Conservation (phyloP, 2,113 vertebrate genomes). For the Solenodon paradoxus region DNA sequence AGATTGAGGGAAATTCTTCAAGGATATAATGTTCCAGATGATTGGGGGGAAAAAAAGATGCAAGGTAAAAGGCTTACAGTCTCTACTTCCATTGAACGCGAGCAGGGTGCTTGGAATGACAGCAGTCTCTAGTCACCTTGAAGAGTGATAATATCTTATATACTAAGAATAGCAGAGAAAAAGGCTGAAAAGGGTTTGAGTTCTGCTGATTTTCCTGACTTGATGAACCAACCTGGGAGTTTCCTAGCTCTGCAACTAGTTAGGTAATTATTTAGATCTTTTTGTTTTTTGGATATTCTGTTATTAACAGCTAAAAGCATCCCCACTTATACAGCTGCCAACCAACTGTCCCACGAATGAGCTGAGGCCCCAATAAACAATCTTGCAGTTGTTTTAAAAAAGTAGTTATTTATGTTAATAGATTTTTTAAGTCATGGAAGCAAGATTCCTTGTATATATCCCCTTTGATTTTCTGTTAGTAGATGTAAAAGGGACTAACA, state of each 20-base stretch:
- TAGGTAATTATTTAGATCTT: not conserved
- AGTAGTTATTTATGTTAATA: too few species aligned
- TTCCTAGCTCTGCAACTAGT: not conserved
- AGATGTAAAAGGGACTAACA: not conserved
- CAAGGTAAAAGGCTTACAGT: not conserved
- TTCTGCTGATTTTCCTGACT: not conserved
- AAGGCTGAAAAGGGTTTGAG: not conserved
- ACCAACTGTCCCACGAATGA: not conserved
- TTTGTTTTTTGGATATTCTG: not conserved
- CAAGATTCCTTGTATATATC: constrained; percentile 16
- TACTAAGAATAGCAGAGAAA: not conserved
- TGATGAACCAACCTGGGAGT: not conserved
- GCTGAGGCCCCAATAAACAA: not conserved
- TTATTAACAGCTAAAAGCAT: constrained; percentile 9
- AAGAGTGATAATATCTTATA: not conserved
- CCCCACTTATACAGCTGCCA: not conserved
- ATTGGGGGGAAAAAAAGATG: not conserved
- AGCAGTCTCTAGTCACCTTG: not conserved
- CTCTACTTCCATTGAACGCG: not conserved
- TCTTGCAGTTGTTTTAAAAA: not conserved
- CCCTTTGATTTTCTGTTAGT: constrained; percentile 15
- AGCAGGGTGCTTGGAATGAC: not conserved
- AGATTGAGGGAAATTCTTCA: constrained; percentile 14
- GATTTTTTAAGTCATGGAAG: too few species aligned
- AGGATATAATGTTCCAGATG: not conserved